Base-by-base conservation (phyloP, 2,113 vertebrate genomes). In the Catharus minimus region DNA sequence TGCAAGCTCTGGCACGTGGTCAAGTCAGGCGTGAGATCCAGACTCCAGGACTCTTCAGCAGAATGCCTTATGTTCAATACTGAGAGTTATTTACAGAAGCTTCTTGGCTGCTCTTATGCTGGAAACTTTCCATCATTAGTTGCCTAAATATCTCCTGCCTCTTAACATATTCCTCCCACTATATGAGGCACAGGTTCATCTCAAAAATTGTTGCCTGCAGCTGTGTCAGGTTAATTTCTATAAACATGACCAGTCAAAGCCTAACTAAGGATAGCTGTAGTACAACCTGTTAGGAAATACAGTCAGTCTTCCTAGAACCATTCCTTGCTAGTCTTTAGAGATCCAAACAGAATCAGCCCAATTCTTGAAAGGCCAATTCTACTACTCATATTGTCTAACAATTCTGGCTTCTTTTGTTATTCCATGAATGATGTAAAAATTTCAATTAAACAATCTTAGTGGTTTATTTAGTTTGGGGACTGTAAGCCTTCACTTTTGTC, bases 41-140 rank as follows among this genome's bases (percentile, higher is more conserved):
- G 86, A 87, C 88, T 95, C 66, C 86, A 89, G 80, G 88, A 95
- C 88, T 95, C 77, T 90, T 88, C 74, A 90, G 66, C 89, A 90
- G 77, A 88, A 90, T 84, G 67, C 94, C 93, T 86, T 96, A 87
- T 95, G 94, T 93, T 96, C 90, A 69, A 75, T 90, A 93, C 69
- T 55, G 67, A 76, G 69, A 95, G 79, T 95, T 95, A 95, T 95
- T 95, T 96, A 94, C 95, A 95, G 92, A 95, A 95, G 88, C 81
- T 90, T 94, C 86, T 92, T 95, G 95, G 95, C 88, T 93, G 93
- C 93, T 95, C 83, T 95, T 94, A 87, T 60, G 58, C 62, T 95
- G 93, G 81, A 95, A 90, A 79, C 64, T 46, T 94, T 94, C 90
- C 92, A 90, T 93, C 86, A 95, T 93, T 94, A 94, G 78, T 86